Evolutionary conservation across 2,797 vertebrate genomes (phyloP).

Genomic region (Rhynchotus rufescens): DNA sequence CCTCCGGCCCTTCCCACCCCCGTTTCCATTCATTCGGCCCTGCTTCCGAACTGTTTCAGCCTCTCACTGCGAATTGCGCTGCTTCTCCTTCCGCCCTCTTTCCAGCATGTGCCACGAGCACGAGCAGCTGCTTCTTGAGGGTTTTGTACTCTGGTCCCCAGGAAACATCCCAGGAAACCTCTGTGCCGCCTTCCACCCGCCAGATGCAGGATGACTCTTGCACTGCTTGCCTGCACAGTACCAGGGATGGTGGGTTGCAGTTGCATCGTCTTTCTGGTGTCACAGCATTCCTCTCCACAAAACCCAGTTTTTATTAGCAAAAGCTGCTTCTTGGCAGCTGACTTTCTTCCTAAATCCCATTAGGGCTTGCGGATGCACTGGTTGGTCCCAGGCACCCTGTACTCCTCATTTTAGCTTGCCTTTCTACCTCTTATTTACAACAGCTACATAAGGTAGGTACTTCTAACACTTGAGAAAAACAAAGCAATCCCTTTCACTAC

Average conservation of each 20-base stretch:
- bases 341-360: background rate
- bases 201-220: accelerated
- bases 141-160: background rate
- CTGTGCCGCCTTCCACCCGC: background rate
- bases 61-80: background rate
- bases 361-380: background rate
- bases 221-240: background rate
- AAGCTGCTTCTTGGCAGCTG: background rate
- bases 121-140: background rate
- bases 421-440: background rate
- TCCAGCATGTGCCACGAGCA: background rate
- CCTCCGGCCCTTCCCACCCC: no score
- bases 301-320: background rate
- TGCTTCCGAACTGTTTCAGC: background rate
- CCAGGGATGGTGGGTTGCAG: background rate
- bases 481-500: background rate
- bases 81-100: background rate
- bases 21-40: background rate
- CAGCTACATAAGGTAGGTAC: background rate
- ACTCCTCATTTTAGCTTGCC: background rate
- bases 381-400: background rate
- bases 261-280: background rate
- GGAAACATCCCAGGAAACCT: background rate
- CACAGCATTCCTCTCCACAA: background rate
- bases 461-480: background rate